phyloP scores from a whole-genome alignment of 2,113 vertebrate species.

The Sebastes schlegelii region DNA sequence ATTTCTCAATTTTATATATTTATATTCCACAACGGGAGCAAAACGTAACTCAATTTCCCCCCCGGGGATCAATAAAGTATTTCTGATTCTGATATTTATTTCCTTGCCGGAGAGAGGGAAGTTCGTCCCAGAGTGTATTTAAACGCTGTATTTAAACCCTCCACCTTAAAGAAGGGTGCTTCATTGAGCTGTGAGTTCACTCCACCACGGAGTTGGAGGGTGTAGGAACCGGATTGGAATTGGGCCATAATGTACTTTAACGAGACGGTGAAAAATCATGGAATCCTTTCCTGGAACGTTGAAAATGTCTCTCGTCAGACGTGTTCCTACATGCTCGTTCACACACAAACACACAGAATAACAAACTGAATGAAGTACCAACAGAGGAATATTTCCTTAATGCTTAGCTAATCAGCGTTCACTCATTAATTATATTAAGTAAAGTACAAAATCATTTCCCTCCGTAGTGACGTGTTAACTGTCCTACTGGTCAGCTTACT shows the following conservation, averaged over 20 bases:
- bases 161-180: no score
- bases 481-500: neutral
- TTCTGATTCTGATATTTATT: no score
- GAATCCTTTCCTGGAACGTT: neutral
- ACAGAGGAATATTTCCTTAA: neutral
- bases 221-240: no score
- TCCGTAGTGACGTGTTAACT: neutral
- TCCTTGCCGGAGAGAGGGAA: no score
- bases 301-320: neutral
- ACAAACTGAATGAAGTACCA: neutral
- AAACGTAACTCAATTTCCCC: no score
- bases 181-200: no score
- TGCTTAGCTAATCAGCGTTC: neutral
- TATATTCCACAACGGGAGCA: no score
- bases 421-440: slow-evolving; percentile 4
- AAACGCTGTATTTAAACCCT: no score
- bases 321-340: neutral
- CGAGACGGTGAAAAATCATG: neutral
- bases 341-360: neutral
- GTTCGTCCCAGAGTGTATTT: no score
- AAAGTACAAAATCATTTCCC: neutral
- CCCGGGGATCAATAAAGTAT: no score
- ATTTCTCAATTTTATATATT: no score
- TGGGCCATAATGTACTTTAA: neutral
- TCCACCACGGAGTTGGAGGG: no score